Evolutionary conservation across 2,888 invertebrate genomes (phyloP).

Genomic region (Beris morrisii): DNA sequence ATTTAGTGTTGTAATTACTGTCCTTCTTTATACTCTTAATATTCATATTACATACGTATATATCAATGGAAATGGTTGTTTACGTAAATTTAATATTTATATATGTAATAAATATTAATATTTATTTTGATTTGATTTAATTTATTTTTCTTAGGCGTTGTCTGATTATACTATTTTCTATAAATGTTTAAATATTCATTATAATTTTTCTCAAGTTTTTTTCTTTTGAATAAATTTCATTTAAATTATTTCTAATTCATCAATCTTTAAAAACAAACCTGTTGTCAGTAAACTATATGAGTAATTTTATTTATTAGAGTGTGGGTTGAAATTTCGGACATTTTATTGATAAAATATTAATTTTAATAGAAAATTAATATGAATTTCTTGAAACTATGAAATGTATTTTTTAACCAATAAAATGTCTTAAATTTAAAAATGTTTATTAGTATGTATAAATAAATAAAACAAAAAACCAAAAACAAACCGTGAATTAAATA

Average conservation of each 20-base stretch:
- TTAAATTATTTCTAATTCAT: no score
- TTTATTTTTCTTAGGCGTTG: constrained; percentile 25
- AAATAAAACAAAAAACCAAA: constrained; percentile 22
- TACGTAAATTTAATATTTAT: constrained; percentile 20
- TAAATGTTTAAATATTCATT: constrained; percentile 13
- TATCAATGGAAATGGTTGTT: constrained; percentile 34
- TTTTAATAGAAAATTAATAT: no score
- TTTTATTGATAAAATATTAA: no score
- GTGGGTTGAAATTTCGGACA: no score
- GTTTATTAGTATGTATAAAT: constrained; percentile 7
- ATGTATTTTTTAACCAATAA: not conserved
- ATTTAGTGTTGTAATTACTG: constrained; percentile 33
- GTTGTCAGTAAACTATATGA: no score
- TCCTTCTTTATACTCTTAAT: not conserved
- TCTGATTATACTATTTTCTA: constrained; percentile 9
- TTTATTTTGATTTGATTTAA: not conserved
- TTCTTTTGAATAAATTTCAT: no score
- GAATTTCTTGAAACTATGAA: no score
- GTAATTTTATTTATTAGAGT: no score
- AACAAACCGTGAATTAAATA: constrained; percentile 22
- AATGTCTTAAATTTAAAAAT: constrained; percentile 16
- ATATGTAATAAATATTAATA: constrained; percentile 14
- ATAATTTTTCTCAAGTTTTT: no score
- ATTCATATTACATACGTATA: constrained; percentile 16
- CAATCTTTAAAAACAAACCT: no score